Conservation (phyloP, 2,113 vertebrate species). For the Mastomys natalensis region DNA sequence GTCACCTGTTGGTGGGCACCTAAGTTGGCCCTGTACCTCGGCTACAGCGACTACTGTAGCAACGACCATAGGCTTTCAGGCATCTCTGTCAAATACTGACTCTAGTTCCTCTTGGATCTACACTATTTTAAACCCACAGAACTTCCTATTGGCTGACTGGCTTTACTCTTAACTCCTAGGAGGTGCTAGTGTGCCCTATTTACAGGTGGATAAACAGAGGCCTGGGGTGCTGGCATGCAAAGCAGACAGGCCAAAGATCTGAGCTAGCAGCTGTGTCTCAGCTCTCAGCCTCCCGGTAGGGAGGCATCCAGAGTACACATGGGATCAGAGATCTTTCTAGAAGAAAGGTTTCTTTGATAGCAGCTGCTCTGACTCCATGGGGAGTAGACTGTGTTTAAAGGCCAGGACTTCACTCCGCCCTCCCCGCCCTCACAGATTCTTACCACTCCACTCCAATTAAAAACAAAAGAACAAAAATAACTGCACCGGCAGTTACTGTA, state of each 20-base stretch:
- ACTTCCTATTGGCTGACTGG: rapidly evolving
- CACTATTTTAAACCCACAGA: neutral
- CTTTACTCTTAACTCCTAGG: neutral
- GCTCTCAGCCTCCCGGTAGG: neutral
- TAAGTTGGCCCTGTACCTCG: too few relatives aligned
- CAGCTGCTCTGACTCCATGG: neutral
- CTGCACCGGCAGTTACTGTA: rapidly evolving
- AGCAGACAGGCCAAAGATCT: neutral
- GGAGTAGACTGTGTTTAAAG: neutral
- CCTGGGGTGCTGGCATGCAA: neutral
- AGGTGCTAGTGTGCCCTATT: neutral
- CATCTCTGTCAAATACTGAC: neutral
- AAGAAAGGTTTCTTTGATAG: neutral
- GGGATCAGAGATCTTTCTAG: neutral
- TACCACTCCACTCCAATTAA: neutral
- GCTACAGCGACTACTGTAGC: neutral
- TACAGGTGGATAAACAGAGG: slow-evolving; percentile 47
- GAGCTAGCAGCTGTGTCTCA: neutral
- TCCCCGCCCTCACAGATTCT: neutral
- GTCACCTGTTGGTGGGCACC: too few relatives aligned
- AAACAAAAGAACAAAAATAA: slow-evolving; percentile 16
- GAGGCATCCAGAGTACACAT: neutral
- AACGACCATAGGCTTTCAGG: too few relatives aligned
- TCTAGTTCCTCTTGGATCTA: neutral
- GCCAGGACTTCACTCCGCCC: neutral